These are phyloP conservation scores for Lasioglossum marginatum DNA, from an alignment of 2,888 invertebrate species.

Conservation along the genomic window DNA sequence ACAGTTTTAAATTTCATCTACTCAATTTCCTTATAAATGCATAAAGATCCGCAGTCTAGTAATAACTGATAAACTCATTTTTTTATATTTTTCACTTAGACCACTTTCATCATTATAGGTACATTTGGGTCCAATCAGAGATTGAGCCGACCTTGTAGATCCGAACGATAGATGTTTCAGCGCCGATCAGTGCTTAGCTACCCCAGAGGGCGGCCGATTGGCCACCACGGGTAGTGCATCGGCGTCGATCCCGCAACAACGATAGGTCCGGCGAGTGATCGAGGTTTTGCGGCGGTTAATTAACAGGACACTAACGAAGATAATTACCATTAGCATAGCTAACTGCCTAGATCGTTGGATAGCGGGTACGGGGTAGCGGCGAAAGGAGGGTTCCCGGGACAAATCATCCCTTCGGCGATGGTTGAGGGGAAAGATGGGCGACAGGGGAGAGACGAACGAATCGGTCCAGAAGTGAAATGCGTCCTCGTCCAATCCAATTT, in stretches of 20 bases:
- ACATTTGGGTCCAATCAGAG: not conserved
- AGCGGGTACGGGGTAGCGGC: not conserved
- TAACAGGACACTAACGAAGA: constrained; percentile 72
- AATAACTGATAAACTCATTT: too few relatives aligned
- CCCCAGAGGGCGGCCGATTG: not conserved
- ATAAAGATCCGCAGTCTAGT: too few relatives aligned
- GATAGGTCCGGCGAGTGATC: constrained; percentile 57
- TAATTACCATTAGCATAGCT: constrained; percentile 73
- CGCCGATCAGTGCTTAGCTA: not conserved
- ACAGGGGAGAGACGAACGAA: constrained; percentile 43
- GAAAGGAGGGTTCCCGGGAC: constrained; percentile 33
- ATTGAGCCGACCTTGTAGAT: not conserved
- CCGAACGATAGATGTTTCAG: not conserved
- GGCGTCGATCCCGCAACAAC: constrained; percentile 28
- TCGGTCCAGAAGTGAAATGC: constrained; percentile 50
- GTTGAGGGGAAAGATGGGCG: constrained; percentile 13
- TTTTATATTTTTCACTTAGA: too few relatives aligned
- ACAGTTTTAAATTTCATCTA: too few relatives aligned
- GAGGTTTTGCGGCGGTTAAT: constrained; percentile 72
- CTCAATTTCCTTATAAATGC: too few relatives aligned
- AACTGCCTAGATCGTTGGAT: constrained; percentile 56
- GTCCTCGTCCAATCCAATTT: constrained; percentile 68
- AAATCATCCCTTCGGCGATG: constrained; percentile 43
- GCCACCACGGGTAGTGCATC: not conserved
- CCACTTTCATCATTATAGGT: too few relatives aligned